A percentile compares a stretch with the other conserved stretches of the same genome.
Evolutionary conservation across 2,888 invertebrate genomes (phyloP).

Genomic region (Diabrotica balteata): DNA sequence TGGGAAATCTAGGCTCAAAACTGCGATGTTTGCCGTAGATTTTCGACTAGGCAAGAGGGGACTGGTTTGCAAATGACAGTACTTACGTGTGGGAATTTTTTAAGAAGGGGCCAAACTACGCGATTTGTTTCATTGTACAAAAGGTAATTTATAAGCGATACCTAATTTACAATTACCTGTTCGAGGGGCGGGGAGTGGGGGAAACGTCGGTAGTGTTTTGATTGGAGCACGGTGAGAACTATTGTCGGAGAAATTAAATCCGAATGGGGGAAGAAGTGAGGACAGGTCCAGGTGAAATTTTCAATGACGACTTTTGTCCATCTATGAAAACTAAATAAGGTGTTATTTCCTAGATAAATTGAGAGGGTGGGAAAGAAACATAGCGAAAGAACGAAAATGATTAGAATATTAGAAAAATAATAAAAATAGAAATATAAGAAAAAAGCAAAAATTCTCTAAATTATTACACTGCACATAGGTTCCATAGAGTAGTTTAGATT

Average conservation of each 20-base stretch:
- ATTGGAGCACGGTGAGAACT: slow-evolving; percentile 11
- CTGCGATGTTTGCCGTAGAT: slow-evolving; percentile 32
- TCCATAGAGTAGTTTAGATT: too few species aligned
- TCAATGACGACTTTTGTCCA: too few species aligned
- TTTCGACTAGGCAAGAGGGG: slow-evolving; percentile 38
- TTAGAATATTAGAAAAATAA: too few species aligned
- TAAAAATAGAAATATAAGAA: too few species aligned
- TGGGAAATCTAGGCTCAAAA: slow-evolving; percentile 41
- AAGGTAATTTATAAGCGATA: slow-evolving; percentile 18
- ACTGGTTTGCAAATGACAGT: slow-evolving; percentile 35
- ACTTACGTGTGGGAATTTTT: slow-evolving; percentile 36
- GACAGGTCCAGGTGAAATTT: neutral
- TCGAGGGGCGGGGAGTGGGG: neutral
- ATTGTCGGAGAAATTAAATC: neutral
- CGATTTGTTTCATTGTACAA: slow-evolving; percentile 13
- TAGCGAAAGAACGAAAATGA: too few species aligned
- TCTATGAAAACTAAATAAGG: too few species aligned
- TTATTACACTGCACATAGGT: too few species aligned
- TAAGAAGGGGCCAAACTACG: slow-evolving; percentile 10
- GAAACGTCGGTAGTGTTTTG: slow-evolving; percentile 1
- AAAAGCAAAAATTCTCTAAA: too few species aligned
- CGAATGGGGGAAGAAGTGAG: neutral
- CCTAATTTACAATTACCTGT: slow-evolving; percentile 18
- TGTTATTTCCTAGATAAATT: too few species aligned
- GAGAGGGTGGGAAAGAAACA: too few species aligned